phyloP scores from a whole-genome alignment of 2,113 vertebrate genomes.

The Eurystomus gularis region DNA sequence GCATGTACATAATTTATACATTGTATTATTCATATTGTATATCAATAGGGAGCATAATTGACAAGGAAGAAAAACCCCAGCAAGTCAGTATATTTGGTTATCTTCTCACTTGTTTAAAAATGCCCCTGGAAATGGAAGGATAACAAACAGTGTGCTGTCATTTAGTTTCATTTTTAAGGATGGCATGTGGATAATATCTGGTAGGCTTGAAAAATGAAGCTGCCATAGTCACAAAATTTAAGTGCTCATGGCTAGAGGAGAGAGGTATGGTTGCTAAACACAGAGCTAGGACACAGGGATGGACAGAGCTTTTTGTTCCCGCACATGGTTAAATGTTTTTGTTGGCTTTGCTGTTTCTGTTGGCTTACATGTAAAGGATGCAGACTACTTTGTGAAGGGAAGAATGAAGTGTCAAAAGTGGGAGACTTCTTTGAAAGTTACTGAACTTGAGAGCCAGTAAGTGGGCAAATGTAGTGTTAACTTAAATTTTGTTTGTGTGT shows the following conservation, averaged over 20 bases:
- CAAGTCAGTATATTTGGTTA: not conserved
- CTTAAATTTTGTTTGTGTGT: not conserved
- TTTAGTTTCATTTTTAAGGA: not conserved
- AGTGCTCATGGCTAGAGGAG: not conserved
- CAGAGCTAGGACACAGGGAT: not conserved
- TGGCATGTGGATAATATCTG: not conserved
- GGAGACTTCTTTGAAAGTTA: not conserved
- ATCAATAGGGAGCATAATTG: not conserved
- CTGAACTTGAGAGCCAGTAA: not conserved
- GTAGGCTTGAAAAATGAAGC: constrained; percentile 4
- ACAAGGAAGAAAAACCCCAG: not conserved
- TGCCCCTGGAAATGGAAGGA: not conserved
- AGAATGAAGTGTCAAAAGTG: constrained; percentile 35
- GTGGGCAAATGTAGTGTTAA: not conserved
- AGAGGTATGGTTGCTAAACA: not conserved
- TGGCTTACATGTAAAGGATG: constrained; percentile 12
- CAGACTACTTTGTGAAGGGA: not conserved
- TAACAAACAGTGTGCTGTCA: not conserved
- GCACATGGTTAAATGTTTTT: not conserved
- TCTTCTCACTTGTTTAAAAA: constrained; percentile 16
- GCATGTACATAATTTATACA: not conserved
- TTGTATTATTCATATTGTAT: not conserved
- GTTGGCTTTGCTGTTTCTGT: constrained; percentile 23
- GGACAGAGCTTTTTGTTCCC: not conserved
- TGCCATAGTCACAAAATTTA: not conserved